Percentiles rank a stretch among this genome's conserved stretches.
phyloP scores from a whole-genome alignment of 1,140 invertebrate genomes.

The Asobara japonica region DNA sequence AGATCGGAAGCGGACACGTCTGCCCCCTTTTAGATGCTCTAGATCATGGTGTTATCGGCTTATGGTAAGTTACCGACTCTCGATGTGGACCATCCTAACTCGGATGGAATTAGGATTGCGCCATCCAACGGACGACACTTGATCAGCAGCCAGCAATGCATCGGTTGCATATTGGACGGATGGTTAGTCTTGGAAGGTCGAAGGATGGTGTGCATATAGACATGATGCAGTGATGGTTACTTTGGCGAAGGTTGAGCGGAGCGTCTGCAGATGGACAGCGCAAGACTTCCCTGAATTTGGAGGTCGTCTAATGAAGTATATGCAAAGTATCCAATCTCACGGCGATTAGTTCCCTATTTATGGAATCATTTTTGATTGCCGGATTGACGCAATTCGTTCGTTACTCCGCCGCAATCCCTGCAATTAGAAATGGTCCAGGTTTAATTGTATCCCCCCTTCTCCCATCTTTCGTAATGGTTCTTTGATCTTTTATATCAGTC shows the following conservation, averaged over 20 bases:
- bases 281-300: background rate
- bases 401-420: background rate
- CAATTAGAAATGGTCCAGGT: background rate
- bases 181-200: too few species aligned
- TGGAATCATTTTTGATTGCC: too few species aligned
- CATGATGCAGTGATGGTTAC: background rate
- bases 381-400: too few species aligned
- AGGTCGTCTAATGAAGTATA: background rate
- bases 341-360: too few species aligned
- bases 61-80: background rate
- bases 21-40: background rate
- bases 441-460: background rate
- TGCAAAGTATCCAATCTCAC: too few species aligned
- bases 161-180: too few species aligned
- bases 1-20: background rate
- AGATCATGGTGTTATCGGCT: background rate
- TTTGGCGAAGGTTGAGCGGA: background rate
- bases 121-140: too few species aligned
- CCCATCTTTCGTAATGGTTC: background rate
- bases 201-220: too few species aligned
- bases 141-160: background rate
- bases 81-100: background rate
- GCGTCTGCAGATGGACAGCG: background rate
- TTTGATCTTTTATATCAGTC: background rate
- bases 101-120: too few species aligned